These are phyloP conservation scores for Mus musculus DNA, from an alignment of 2,113 vertebrate genomes.

Conservation along the genomic window DNA sequence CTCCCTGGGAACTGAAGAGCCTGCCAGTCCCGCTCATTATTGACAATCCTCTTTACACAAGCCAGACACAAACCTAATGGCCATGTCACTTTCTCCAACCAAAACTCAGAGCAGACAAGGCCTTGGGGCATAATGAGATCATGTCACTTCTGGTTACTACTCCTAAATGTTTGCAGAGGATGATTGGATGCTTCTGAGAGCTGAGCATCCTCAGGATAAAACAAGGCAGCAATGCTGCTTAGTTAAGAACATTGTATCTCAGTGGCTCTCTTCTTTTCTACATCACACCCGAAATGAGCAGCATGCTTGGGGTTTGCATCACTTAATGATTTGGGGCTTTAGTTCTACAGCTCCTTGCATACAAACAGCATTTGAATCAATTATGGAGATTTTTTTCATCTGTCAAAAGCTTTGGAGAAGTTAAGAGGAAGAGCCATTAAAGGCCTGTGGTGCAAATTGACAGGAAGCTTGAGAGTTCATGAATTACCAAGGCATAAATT, in stretches of 20 bases:
- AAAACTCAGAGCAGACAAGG: neutral
- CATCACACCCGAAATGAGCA: neutral
- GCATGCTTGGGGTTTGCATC: neutral
- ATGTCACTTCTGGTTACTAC: neutral
- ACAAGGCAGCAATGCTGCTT: neutral
- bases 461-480: neutral
- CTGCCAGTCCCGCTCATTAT: neutral
- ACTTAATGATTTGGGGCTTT: slow-evolving; percentile 29
- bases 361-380: neutral
- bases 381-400: neutral
- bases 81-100: neutral
- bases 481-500: neutral
- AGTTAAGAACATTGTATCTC: neutral
- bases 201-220: neutral
- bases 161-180: neutral
- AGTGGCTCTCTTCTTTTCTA: neutral
- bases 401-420: neutral
- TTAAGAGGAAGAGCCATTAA: neutral
- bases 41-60: neutral
- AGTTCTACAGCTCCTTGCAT: neutral
- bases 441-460: neutral
- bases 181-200: neutral
- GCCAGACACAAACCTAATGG: neutral
- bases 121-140: neutral
- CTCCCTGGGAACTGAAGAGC: neutral